A percentile compares a stretch with the other conserved stretches of the same genome.
These are phyloP conservation scores for Colaptes auratus DNA, from an alignment of 2,113 vertebrate species.

Conservation along the genomic window DNA sequence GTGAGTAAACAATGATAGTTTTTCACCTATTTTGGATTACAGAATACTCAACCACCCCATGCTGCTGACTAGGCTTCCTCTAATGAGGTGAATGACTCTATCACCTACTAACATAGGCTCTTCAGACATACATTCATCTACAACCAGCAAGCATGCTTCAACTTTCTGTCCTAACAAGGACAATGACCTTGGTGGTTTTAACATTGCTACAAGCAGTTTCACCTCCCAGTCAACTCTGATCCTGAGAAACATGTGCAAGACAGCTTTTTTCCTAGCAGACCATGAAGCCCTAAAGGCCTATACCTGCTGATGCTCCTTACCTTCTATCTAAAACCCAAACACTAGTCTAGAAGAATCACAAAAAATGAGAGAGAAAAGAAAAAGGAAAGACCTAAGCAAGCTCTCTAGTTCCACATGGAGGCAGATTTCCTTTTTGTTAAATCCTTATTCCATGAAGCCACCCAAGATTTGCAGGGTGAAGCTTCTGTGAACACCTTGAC, in stretches of 20 bases:
- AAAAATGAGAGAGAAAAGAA: background rate
- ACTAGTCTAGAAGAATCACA: background rate
- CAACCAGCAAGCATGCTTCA: background rate
- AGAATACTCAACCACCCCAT: background rate
- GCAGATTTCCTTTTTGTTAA: background rate
- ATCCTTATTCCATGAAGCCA: background rate
- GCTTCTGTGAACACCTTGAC: background rate
- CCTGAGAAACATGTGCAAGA: background rate
- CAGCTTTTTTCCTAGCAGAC: background rate
- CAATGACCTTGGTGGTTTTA: too few relatives aligned
- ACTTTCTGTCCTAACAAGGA: background rate
- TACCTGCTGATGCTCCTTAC: background rate
- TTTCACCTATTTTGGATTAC: background rate
- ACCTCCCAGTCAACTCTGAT: background rate
- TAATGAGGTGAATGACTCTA: rapidly evolving
- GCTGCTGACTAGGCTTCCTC: background rate
- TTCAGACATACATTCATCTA: background rate
- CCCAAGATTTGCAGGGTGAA: background rate
- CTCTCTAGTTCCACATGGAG: background rate
- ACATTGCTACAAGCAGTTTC: background rate
- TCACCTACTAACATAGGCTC: background rate
- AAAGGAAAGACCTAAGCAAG: background rate
- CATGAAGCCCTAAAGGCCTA: background rate
- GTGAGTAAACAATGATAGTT: slow-evolving; percentile 35
- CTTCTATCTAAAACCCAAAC: background rate